phyloP scores from a whole-genome alignment of 2,888 invertebrate genomes.

The Drosophila nr. perissopoda region DNA sequence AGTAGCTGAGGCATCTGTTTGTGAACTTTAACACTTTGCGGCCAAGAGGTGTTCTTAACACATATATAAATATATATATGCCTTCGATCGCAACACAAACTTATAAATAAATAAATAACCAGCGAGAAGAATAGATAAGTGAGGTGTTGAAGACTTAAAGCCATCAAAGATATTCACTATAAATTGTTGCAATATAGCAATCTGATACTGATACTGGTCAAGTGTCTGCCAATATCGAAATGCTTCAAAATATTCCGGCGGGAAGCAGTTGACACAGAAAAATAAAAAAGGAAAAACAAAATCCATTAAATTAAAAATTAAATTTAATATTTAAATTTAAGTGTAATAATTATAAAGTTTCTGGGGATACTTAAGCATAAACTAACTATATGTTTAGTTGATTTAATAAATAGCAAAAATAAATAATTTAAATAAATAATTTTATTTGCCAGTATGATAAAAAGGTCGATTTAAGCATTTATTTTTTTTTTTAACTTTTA shows the following conservation, averaged over 20 bases:
- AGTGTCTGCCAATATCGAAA: too few relatives aligned
- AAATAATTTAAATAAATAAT: neutral
- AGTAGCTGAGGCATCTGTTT: conserved; percentile 46
- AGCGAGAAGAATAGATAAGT: neutral
- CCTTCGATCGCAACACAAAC: conserved; percentile 10
- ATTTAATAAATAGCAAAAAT: too few relatives aligned
- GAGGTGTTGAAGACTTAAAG: neutral
- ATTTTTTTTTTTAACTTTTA: accelerated
- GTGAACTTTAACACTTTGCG: conserved; percentile 77
- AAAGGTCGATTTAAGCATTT: neutral
- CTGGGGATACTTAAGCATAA: neutral
- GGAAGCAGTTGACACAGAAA: neutral
- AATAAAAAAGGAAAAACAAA: neutral
- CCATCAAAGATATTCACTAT: neutral
- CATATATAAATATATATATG: neutral
- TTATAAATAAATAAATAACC: conserved; percentile 1
- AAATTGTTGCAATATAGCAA: neutral
- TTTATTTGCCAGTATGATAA: neutral
- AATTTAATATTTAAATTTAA: neutral
- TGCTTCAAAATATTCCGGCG: too few relatives aligned
- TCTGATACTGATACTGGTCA: neutral
- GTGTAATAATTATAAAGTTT: neutral
- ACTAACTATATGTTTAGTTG: neutral
- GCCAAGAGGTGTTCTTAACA: conserved; percentile 55
- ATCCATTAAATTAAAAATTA: neutral